phyloP scores from a whole-genome alignment of 2,888 invertebrate genomes.

The Ephialtes manifestator region DNA sequence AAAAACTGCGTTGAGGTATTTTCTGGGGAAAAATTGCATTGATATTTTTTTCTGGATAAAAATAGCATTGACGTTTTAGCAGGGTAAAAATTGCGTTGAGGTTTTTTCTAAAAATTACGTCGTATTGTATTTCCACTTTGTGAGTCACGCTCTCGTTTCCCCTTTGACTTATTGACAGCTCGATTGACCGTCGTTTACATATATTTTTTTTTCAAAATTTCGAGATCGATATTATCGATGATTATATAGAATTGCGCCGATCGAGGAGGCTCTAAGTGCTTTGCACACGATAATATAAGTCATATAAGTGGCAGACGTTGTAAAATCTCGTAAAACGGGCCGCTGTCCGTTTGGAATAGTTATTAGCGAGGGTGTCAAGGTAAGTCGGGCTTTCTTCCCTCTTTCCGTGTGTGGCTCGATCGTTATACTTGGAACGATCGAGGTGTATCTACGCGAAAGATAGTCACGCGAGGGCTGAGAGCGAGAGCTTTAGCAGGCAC shows the following conservation, averaged over 20 bases:
- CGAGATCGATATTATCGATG: conserved; percentile 4
- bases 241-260: neutral
- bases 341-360: conserved; percentile 64
- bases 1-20: too few relatives aligned
- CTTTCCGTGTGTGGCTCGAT: conserved; percentile 65
- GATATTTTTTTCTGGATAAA: too few relatives aligned
- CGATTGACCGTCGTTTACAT: too few relatives aligned
- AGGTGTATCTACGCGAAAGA: conserved; percentile 73
- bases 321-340: conserved; percentile 56
- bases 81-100: too few relatives aligned
- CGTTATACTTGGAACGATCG: conserved; percentile 77
- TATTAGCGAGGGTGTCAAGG: conserved; percentile 73
- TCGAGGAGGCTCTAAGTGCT: neutral
- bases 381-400: conserved; percentile 55
- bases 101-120: too few relatives aligned
- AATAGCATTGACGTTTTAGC: too few relatives aligned
- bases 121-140: too few relatives aligned
- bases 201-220: neutral
- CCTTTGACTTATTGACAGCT: too few relatives aligned
- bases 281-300: conserved; percentile 6
- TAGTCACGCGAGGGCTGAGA: conserved; percentile 78
- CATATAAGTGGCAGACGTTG: conserved; percentile 14
- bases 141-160: too few relatives aligned
- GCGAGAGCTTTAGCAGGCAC: conserved; percentile 76
- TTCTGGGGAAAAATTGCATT: too few relatives aligned